A percentile compares a stretch with the other conserved stretches of the same genome.
phyloP scores from a whole-genome alignment of 2,113 vertebrate genomes.

The Oriolus oriolus region DNA sequence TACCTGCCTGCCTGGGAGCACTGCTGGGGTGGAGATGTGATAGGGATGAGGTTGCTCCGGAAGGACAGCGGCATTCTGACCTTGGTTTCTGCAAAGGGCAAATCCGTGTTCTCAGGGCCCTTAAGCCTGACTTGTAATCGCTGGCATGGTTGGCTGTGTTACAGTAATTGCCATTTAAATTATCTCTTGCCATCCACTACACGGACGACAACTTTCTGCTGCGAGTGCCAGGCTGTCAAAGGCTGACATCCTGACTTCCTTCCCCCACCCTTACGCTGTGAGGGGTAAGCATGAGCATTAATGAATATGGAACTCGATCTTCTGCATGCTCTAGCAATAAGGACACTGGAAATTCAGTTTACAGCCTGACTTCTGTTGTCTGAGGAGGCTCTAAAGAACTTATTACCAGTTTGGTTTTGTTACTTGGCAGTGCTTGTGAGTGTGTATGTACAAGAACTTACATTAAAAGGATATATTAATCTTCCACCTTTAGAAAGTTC shows the following conservation, averaged over 20 bases:
- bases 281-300: rapidly evolving
- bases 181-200: not conserved
- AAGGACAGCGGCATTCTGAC: not conserved
- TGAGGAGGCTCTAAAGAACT: not conserved
- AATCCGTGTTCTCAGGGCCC: not conserved
- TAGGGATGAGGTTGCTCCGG: not conserved
- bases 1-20: not conserved
- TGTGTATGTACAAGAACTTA: not conserved
- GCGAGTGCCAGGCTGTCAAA: not conserved
- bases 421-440: not conserved
- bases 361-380: not conserved
- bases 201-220: not conserved
- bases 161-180: not conserved
- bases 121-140: not conserved
- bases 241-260: not conserved
- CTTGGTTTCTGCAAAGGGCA: not conserved
- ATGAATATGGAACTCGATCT: not conserved
- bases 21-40: rapidly evolving
- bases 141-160: not conserved
- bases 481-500: not conserved
- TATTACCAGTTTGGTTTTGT: not conserved
- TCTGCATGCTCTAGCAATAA: not conserved
- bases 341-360: not conserved
- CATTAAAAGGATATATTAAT: not conserved
- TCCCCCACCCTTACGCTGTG: not conserved